Evolutionary conservation across 2,888 invertebrate species (phyloP).

Genomic region (Cyrtodaria siliqua): DNA sequence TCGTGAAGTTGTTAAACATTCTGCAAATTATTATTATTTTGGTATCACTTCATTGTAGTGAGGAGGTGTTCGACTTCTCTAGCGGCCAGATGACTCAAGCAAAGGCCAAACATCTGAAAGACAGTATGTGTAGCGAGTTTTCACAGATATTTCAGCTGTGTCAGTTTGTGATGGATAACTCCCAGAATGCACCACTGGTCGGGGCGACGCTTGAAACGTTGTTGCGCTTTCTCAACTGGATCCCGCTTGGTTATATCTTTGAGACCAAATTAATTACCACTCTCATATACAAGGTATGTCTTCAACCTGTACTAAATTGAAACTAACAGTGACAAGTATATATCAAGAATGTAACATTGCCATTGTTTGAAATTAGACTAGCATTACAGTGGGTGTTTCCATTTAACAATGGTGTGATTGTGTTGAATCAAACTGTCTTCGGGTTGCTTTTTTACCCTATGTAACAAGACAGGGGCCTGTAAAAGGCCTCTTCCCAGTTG

Average conservation of each 20-base stretch:
- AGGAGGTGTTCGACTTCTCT: constrained; percentile 99
- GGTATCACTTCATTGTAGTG: constrained; percentile 90
- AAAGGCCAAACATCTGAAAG: constrained; percentile 99
- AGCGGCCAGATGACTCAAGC: constrained; percentile 99
- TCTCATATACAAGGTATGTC: constrained; percentile 92
- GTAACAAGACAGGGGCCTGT: too few relatives aligned
- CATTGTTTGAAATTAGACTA: too few relatives aligned
- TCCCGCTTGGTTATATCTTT: constrained; percentile 99
- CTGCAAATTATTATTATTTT: too few relatives aligned
- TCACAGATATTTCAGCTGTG: constrained; percentile 99
- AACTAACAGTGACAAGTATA: neutral
- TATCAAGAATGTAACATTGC: too few relatives aligned
- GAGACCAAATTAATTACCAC: constrained; percentile 98
- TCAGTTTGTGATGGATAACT: constrained; percentile 98
- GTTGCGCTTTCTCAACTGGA: constrained; percentile 99
- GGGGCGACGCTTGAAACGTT: constrained; percentile 98
- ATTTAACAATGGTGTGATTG: too few relatives aligned
- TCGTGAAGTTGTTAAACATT: too few relatives aligned
- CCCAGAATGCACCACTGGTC: constrained; percentile 98
- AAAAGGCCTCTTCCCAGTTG: too few relatives aligned
- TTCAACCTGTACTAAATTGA: neutral
- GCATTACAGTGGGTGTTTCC: too few relatives aligned
- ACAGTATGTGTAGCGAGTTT: constrained; percentile 99
- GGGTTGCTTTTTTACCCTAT: too few relatives aligned
- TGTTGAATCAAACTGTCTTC: too few relatives aligned